Conservation (phyloP, 2,113 vertebrate species). For the Heterocephalus glaber region DNA sequence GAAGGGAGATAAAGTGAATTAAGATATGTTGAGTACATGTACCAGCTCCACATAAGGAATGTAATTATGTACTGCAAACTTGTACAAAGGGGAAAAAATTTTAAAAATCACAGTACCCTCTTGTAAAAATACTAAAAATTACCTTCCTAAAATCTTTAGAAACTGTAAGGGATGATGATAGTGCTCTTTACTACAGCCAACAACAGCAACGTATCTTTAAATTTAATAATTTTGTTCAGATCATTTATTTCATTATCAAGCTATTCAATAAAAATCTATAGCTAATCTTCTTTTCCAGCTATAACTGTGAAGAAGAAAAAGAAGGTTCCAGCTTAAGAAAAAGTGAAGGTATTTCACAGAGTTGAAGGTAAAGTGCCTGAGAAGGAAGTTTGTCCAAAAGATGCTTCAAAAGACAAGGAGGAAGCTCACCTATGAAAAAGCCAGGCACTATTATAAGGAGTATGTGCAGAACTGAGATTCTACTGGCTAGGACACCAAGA, state of each 20-base stretch:
- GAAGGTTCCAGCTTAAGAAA: too few relatives aligned
- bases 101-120: background rate
- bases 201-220: background rate
- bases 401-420: too few relatives aligned
- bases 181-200: background rate
- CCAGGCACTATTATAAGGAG: too few relatives aligned
- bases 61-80: background rate
- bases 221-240: background rate
- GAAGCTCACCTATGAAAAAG: too few relatives aligned
- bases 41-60: background rate
- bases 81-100: background rate
- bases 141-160: background rate
- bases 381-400: too few relatives aligned
- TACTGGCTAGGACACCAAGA: too few relatives aligned
- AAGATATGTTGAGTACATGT: background rate
- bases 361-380: too few relatives aligned
- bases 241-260: background rate
- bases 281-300: background rate
- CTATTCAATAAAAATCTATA: slow-evolving; percentile 12
- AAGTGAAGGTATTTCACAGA: too few relatives aligned
- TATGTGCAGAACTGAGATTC: too few relatives aligned
- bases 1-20: background rate
- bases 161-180: background rate
- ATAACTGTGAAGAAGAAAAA: too few relatives aligned
- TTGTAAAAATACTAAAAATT: slow-evolving; percentile 39